Base-by-base conservation (phyloP, 2,888 invertebrate species). In the Eilema caniola region DNA sequence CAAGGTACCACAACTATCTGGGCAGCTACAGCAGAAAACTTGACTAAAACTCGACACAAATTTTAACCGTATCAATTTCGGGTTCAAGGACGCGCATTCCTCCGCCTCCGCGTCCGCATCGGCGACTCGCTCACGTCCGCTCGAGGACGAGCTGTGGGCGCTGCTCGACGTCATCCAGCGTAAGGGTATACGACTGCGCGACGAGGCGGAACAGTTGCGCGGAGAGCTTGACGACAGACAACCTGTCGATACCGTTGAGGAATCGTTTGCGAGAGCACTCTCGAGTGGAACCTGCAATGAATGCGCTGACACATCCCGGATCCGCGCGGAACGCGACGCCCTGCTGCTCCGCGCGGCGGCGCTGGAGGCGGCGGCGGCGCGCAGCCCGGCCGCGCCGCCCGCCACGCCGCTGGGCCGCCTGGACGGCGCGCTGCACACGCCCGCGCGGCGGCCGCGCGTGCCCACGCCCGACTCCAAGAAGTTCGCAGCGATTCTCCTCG, bases 151-250 rank as follows among this genome's bases (percentile, higher is more conserved):
- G 87, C 95, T 98, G 66, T 97, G 98, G 97, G 98, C 98, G 85
- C 95, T 98, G 62, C 96, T 98, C 83, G 98, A 98, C 90, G 97
- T 98, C 86, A 98, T 98, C 85, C 98, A 98, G 86, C 96, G 97
- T 73, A 98, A 94, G 96, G 98, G 82, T 95, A 96, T 84, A 24
- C 96, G 96, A 65, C 95, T 97, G 85, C 96, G 97, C 73, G 97
- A 97, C 83, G 98, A 97, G 88, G 97, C 96, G 64, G 97, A 97
- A 82, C 95, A 96, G 78, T 92, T 97, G 77, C 97, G 97, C 69
- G 96, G 93, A 31, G 92, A 95, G 77, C 90, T 93, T 63, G 91
- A 92, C 67, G 88, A 86, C 41, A 81, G 88, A 56, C 78, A 84
- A 66, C 77, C 80, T 65, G 82, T 79, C 61, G 91, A 90, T 96